Conservation (phyloP, 2,113 vertebrate species). For the Phylloscopus whistleri region DNA sequence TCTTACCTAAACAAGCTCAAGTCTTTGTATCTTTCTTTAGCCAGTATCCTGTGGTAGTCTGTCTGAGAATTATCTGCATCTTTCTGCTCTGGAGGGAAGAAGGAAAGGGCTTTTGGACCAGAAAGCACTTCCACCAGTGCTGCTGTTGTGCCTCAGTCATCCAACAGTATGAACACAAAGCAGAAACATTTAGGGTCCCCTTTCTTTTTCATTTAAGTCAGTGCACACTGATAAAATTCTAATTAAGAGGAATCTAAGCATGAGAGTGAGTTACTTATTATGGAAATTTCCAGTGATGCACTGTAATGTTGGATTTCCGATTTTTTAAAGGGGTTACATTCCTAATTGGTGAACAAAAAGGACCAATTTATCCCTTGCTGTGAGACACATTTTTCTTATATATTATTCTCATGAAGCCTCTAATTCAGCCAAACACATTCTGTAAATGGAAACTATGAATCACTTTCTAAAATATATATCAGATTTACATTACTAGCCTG, state of each 20-base stretch:
- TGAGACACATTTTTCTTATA: constrained; percentile 8
- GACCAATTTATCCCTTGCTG: constrained; percentile 37
- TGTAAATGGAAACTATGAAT: constrained; percentile 28
- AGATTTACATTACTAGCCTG: constrained; percentile 1
- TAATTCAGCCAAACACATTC: constrained; percentile 24
- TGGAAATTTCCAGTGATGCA: neutral
- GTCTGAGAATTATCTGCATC: neutral
- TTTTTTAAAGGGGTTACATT: constrained; percentile 28
- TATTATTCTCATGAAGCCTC: constrained; percentile 27
- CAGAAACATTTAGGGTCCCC: neutral
- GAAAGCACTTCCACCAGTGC: neutral
- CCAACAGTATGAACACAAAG: neutral
- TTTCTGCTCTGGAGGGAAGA: neutral
- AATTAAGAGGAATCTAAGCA: neutral
- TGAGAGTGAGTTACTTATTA: neutral
- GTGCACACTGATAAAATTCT: neutral
- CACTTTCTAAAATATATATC: constrained; percentile 9
- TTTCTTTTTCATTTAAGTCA: neutral
- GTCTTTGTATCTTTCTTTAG: constrained; percentile 37
- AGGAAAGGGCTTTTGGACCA: neutral
- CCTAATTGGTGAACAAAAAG: constrained; percentile 29
- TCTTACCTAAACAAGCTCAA: constrained; percentile 66
- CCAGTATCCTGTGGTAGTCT: neutral
- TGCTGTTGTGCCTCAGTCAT: neutral
- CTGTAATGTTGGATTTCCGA: constrained; percentile 19